Evolutionary conservation across 2,888 invertebrate species (phyloP), one percentile per base, ranked within the genome.

Genomic region (Hemaris fuciformis): DNA sequence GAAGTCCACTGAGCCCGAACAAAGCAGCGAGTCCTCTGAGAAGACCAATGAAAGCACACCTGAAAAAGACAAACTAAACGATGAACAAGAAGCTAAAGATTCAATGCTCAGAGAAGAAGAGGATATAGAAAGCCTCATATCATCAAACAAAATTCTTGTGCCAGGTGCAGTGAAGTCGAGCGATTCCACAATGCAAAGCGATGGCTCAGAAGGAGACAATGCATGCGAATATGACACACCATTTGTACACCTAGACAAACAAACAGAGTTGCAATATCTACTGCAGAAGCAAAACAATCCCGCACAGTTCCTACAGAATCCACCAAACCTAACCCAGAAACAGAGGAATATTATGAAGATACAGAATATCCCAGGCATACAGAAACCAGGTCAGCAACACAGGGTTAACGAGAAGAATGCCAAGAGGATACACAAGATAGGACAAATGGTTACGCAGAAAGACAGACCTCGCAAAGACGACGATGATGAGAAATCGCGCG

Each of bases 201-300:
- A 89, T 22, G 80, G 83, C 0, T 86, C 89, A 0, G 91, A 90
- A 60, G 69, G 79, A 0, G 88, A 89, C 41, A 70, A 74, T 31
- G 67, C 76, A 1, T 79, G 79, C 3, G 92, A 92, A 5, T 70
- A 80, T 10, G 93, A 93, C 23, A 69, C 79, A 0, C 85, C 85
- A 0, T 56, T 84, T 0, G 57, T 88, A 4, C 84, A 88, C 0
- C 46, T 92, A 34, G 93, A 89, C 77, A 93, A 93, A 72, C 92
- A 91, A 53, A 92, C 93, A 1, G 93, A 93, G 67, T 69, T 93
- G 10, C 89, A 93, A 53, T 90, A 91, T 65, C 66, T 93, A 5
- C 71, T 93, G 1, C 93, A 93, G 58, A 93, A 91, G 68, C 93
- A 93, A 62, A 93, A 93, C 62, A 91, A 92, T 62, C 93, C 93